A percentile compares a stretch with the other conserved stretches of the same genome.
Conservation (phyloP, 2,888 invertebrate species). For the Hypselothyrea guttata region DNA sequence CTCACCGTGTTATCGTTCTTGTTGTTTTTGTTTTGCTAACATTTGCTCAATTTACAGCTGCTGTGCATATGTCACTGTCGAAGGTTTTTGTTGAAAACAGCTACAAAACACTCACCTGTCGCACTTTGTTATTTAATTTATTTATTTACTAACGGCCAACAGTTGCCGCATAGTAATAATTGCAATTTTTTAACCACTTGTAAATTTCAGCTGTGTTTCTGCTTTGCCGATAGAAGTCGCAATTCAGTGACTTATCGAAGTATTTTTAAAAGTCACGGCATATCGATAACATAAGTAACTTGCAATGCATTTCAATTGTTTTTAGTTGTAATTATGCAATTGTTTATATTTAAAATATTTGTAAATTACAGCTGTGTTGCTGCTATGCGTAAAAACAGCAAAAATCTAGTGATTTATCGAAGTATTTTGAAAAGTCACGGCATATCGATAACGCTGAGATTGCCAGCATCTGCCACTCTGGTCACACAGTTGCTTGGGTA, state of each 20-base stretch:
- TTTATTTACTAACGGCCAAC: constrained; percentile 4
- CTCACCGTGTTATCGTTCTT: constrained; percentile 14
- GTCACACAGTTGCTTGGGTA: constrained; percentile 36
- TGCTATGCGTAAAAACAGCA: too few species aligned
- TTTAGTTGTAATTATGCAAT: too few species aligned
- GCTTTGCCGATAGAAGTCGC: too few species aligned
- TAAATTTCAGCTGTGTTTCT: constrained; percentile 21
- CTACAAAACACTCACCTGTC: constrained; percentile 40
- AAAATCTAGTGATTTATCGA: too few species aligned
- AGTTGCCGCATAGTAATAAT: too few species aligned
- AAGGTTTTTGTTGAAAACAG: constrained; percentile 4
- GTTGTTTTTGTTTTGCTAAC: constrained; percentile 35
- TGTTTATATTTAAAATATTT: too few species aligned
- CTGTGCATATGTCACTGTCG: background rate
- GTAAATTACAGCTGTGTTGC: too few species aligned
- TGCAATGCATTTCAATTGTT: too few species aligned
- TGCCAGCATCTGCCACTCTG: background rate
- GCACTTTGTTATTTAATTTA: constrained; percentile 23
- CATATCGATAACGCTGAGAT: background rate
- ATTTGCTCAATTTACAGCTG: constrained; percentile 14
- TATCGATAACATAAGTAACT: background rate
- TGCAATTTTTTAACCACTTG: constrained; percentile 1
- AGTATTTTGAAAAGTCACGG: too few species aligned
- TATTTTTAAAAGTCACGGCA: background rate
- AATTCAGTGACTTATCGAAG: too few species aligned